A percentile compares a stretch with the other conserved stretches of the same genome.
These are phyloP conservation scores for Lepidothrix coronata DNA, from an alignment of 2,113 vertebrate genomes.

Conservation along the genomic window DNA sequence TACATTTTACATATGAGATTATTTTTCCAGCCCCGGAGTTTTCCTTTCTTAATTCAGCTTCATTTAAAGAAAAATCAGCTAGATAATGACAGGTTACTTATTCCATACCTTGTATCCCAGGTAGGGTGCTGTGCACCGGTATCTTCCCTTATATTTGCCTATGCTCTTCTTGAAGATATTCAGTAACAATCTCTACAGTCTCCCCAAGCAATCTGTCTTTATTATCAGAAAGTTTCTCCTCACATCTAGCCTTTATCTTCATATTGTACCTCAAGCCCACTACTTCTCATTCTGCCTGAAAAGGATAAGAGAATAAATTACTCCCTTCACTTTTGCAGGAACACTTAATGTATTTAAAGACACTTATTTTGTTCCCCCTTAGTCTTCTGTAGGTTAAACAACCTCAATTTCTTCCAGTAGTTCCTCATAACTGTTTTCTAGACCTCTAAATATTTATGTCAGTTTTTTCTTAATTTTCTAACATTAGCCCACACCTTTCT, in stretches of 20 bases:
- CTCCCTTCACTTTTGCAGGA: not conserved
- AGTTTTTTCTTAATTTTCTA: not conserved
- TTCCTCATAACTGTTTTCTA: not conserved
- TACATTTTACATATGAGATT: not conserved
- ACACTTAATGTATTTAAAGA: not conserved
- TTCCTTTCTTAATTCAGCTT: not conserved
- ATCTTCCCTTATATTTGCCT: not conserved
- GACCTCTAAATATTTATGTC: not conserved
- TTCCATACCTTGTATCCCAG: not conserved
- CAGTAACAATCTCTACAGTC: not conserved
- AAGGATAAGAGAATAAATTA: not conserved
- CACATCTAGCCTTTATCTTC: not conserved
- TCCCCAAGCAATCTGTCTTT: not conserved
- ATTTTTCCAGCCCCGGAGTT: not conserved
- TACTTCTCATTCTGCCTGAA: not conserved
- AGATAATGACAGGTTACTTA: not conserved
- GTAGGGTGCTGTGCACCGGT: not conserved
- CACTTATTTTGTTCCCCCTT: not conserved
- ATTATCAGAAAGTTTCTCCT: not conserved
- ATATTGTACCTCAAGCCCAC: not conserved
- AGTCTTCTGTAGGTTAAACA: not conserved
- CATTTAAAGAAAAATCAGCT: not conserved
- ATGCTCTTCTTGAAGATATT: not conserved
- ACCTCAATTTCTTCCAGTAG: not conserved
- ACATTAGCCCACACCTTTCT: not conserved